Conservation (phyloP, 2,888 invertebrate species). For the Listrodromus nycthemerus region DNA sequence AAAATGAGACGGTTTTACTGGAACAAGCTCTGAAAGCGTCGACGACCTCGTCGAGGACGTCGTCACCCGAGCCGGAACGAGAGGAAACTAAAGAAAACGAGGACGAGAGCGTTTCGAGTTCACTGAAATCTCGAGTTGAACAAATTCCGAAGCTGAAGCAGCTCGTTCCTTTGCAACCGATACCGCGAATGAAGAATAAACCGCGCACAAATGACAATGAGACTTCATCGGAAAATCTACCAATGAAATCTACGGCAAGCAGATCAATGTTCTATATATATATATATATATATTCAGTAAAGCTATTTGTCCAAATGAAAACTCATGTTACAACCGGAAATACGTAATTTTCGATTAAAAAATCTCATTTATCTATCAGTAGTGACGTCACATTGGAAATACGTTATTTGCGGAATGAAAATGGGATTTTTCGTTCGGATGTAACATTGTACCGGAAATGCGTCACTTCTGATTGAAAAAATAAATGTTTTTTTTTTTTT, state of each 20-base stretch:
- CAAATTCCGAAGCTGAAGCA: conserved; percentile 75
- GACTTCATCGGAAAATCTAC: conserved; percentile 10
- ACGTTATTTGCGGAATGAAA: too few relatives aligned
- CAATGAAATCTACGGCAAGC: conserved; percentile 44
- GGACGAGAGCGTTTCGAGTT: conserved; percentile 5
- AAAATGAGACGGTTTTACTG: conserved; percentile 81
- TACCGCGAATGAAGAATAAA: conserved; percentile 49
- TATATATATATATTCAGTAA: background rate
- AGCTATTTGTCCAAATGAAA: too few relatives aligned
- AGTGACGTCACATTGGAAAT: too few relatives aligned
- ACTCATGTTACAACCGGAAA: too few relatives aligned
- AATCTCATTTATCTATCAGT: too few relatives aligned
- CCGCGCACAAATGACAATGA: background rate
- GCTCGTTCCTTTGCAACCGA: conserved; percentile 81
- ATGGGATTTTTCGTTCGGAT: too few relatives aligned
- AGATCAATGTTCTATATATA: background rate
- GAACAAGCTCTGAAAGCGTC: conserved; percentile 79
- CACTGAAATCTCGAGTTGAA: conserved; percentile 39
- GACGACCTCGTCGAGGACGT: conserved; percentile 60
- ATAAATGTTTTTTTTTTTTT: too few relatives aligned
- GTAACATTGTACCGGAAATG: too few relatives aligned
- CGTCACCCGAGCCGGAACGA: conserved; percentile 53
- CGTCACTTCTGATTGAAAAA: too few relatives aligned
- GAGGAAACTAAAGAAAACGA: conserved; percentile 16
- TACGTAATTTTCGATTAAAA: too few relatives aligned